Evolutionary conservation across 1,140 invertebrate genomes (phyloP).

Genomic region (Carposina sasakii): DNA sequence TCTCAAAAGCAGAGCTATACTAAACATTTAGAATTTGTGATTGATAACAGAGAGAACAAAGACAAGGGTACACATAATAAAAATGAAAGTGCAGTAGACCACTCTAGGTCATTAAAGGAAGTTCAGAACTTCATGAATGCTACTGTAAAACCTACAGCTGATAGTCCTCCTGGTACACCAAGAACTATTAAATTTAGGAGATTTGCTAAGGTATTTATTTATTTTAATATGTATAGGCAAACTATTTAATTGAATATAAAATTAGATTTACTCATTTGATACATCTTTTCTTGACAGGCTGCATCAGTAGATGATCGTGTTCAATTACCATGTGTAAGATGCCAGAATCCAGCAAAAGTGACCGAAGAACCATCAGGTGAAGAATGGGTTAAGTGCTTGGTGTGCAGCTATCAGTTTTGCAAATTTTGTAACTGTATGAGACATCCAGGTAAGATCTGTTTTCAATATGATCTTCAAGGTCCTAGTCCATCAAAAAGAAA

Average conservation of each 20-base stretch:
- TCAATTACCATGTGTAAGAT: constrained; percentile 55
- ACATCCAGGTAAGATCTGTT: constrained; percentile 52
- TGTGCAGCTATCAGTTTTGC: constrained; percentile 60
- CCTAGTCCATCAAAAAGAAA: constrained; percentile 67
- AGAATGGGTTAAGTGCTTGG: constrained; percentile 57
- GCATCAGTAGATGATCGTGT: constrained; percentile 48
- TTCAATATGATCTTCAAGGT: constrained; percentile 54
- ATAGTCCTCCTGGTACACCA: constrained; percentile 66
- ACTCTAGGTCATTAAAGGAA: constrained; percentile 42
- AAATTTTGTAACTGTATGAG: constrained; percentile 49
- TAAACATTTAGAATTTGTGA: constrained; percentile 36
- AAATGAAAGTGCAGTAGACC: constrained; percentile 17
- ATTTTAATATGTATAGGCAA: neutral
- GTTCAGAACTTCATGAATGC: constrained; percentile 46
- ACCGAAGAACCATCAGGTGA: constrained; percentile 52
- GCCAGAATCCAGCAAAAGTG: constrained; percentile 56
- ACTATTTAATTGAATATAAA: neutral
- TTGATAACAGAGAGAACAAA: constrained; percentile 53
- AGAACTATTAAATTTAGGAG: constrained; percentile 60
- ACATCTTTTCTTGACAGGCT: constrained; percentile 42
- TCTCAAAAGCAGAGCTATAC: constrained; percentile 36
- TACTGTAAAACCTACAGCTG: constrained; percentile 19
- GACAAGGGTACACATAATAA: constrained; percentile 29
- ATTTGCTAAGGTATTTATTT: constrained; percentile 59
- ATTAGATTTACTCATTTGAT: constrained; percentile 10